Evolutionary conservation across 2,888 invertebrate species (phyloP).

Genomic region (Heterodera filipjevi): DNA sequence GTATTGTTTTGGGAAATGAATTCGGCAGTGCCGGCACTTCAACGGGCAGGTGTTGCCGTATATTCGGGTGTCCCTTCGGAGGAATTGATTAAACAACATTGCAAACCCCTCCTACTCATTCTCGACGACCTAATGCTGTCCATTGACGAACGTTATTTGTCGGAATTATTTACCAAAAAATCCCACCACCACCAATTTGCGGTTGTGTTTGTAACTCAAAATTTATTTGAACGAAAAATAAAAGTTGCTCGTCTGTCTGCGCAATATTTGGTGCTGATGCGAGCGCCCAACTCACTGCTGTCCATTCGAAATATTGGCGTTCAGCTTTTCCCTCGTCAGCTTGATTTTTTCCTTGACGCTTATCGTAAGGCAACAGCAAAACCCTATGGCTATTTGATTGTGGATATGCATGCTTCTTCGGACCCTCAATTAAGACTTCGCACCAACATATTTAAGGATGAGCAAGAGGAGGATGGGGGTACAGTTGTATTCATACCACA

Average conservation of each 20-base stretch:
- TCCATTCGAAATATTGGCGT: slow-evolving; percentile 23
- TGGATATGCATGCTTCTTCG: slow-evolving; percentile 33
- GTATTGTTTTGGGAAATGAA: slow-evolving; percentile 22
- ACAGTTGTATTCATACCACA: slow-evolving; percentile 1
- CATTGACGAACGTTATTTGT: slow-evolving; percentile 19
- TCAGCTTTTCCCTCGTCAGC: slow-evolving; percentile 32
- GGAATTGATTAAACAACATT: slow-evolving; percentile 14
- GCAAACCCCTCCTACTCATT: slow-evolving; percentile 5
- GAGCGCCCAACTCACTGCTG: slow-evolving; percentile 28
- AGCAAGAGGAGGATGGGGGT: slow-evolving; percentile 21
- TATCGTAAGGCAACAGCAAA: slow-evolving; percentile 11
- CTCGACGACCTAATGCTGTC: slow-evolving; percentile 27
- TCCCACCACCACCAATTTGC: slow-evolving; percentile 26
- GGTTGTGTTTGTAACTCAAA: slow-evolving; percentile 34
- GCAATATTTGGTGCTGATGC: slow-evolving; percentile 39
- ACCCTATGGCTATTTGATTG: slow-evolving; percentile 37
- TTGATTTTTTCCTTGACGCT: slow-evolving; percentile 26
- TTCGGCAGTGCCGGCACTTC: slow-evolving; percentile 6
- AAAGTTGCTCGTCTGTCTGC: slow-evolving; percentile 35
- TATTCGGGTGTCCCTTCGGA: slow-evolving; percentile 16
- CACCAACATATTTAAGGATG: slow-evolving; percentile 37
- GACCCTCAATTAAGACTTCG: slow-evolving; percentile 26
- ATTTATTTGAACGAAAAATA: slow-evolving; percentile 30
- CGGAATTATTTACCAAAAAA: slow-evolving; percentile 28
- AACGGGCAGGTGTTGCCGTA: neutral